Conservation (phyloP, 2,888 invertebrate genomes). For the Nasonovia ribisnigri region DNA sequence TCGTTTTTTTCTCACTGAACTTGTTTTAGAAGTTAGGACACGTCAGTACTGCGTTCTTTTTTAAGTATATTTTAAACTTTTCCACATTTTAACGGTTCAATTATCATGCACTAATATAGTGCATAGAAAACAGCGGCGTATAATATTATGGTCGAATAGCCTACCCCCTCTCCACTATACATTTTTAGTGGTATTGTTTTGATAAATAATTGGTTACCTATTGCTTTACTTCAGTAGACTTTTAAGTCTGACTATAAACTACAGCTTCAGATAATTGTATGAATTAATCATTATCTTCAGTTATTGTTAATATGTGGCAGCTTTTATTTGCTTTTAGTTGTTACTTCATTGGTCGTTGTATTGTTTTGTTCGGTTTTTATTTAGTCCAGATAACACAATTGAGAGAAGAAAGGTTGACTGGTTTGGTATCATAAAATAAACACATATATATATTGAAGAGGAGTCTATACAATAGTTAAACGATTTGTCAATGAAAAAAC, state of each 20-base stretch:
- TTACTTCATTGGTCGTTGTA: background rate
- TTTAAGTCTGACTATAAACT: background rate
- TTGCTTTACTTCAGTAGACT: background rate
- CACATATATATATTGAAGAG: background rate
- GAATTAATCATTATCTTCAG: background rate
- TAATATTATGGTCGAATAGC: background rate
- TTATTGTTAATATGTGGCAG: background rate
- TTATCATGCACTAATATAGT: background rate
- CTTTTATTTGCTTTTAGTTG: background rate
- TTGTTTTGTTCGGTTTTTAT: background rate
- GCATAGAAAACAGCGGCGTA: background rate
- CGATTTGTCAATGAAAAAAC: background rate
- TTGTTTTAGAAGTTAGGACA: background rate
- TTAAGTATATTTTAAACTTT: background rate
- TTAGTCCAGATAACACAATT: background rate
- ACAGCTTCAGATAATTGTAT: background rate
- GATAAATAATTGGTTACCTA: background rate
- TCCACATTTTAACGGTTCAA: background rate
- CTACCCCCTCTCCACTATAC: fast-evolving
- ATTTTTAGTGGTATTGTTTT: background rate
- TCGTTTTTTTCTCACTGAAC: background rate
- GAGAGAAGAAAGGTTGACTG: background rate
- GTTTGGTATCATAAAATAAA: background rate
- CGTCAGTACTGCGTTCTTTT: background rate
- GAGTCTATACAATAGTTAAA: background rate